Base-by-base conservation (phyloP, 2,113 vertebrate genomes). In the Paradoxurus hermaphroditus region DNA sequence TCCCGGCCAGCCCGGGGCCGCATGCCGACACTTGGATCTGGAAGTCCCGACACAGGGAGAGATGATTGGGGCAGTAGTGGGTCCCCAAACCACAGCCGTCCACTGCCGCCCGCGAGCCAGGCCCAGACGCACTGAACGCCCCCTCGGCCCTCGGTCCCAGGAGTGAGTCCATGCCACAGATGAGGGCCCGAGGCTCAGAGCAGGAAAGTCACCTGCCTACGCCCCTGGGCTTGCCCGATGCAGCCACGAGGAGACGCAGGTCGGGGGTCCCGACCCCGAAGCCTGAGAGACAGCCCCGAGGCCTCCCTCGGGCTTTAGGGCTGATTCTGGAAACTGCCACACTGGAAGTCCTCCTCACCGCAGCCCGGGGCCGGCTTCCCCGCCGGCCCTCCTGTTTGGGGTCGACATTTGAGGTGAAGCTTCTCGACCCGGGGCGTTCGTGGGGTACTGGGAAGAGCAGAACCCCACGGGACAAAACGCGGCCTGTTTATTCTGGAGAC, bases 241-340 rank as follows among this genome's bases (percentile, higher is more conserved):
- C 8, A 19, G 39, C 36, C 21, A 3, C 4, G 36, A 15, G 63
- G 25, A 41, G n/a, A 21, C 3, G 3, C 0, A 14, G 41, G 23
- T 27, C 6, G 3, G 23, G 88, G 4, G 15, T 4, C 7, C 92
- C 16, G 16, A 44, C 39, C 63, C 41, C 65, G 51, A 6, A 7
- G 65, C n/a, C 51, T 31, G 4, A 19, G 34, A 46, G 3, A 44
- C n/a, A 25, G 5, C 1, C 15, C 56, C 7, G 1, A 15, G 78
- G 16, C 21, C 41, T 53, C 91, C 18, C 10, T 44, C 9, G 1
- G 56, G 1, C 16, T 2, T 29, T 7, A 11, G 29, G 46, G 14
- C 5, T 0, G 6, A 29, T 21, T n/a, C 56, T 1, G 15, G 79
- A n/a, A n/a, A 4, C 36, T 34, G 65, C 63, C 15, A 0, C 73